Base-by-base conservation (phyloP, 2,797 vertebrate genomes). In the Salmo trutta region DNA sequence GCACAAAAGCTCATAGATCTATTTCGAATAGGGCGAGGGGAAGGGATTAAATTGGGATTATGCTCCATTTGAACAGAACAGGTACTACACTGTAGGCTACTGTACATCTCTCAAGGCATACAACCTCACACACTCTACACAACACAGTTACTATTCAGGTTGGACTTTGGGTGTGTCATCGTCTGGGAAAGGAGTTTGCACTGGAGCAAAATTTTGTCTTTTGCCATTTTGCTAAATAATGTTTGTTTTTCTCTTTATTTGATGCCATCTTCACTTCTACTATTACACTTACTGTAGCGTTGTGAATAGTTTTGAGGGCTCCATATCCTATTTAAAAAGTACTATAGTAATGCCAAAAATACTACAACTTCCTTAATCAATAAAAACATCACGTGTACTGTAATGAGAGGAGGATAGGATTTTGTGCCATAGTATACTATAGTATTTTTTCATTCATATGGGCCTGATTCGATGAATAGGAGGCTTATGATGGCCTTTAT, bases 381-480 rank as follows among this genome's bases (percentile, higher is more conserved):
- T 84, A 82, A 83, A 83, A 80, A 77, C 83, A 86, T 82, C 81
- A 84, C 71, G 72, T 81, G 80, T 85, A 84, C 86, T 87, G 87
- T 90, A 87, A 76, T 87, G 80, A 90, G 85, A 82, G 85, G 78
- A 91, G 80, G 85, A 89, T 89, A 88, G 89, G 86, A 92, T 88
- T 91, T 91, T 91, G 93, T 95, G 94, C 93, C 92, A 94, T 93
- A 92, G 81, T 82, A 87, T 89, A 90, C 89, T 74, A 88, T 90
- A 90, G 90, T 91, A 91, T 89, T 92, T 90, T 78, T 88, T 84
- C 81, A 82, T 82, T 84, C 72, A 81, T 77, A 85, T 83, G 84
- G 71, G 81, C 80, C 80, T 83, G n/a, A 71, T 74, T 73, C 73
- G 67, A 33, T 67, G 53, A 67, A 81, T 69, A 84, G 85, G 84